Conservation (phyloP, 1,140 invertebrate species). For the Diprion similis region DNA sequence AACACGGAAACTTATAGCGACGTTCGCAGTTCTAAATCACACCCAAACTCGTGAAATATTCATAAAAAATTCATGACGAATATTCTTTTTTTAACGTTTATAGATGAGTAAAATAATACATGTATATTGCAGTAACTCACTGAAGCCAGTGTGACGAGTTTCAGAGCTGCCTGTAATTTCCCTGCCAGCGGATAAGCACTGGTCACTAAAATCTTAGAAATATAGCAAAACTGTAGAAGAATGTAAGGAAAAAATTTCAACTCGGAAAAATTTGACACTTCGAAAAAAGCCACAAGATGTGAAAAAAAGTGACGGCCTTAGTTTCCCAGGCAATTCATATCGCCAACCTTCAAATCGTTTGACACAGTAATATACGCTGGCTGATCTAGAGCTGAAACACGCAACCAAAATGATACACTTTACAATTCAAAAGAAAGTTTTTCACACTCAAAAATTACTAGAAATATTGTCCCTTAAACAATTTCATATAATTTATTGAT, state of each 20-base stretch:
- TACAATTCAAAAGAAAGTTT: no score
- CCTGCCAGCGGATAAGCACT: not conserved
- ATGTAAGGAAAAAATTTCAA: not conserved
- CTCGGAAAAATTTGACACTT: not conserved
- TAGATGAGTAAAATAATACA: no score
- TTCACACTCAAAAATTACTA: not conserved
- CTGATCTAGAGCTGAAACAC: no score
- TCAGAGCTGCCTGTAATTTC: not conserved
- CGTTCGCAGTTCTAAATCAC: not conserved
- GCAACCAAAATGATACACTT: no score
- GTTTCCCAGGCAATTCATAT: not conserved
- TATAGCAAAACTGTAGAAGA: not conserved
- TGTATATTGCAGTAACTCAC: not conserved
- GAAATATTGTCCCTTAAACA: constrained; percentile 45
- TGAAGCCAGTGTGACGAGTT: not conserved
- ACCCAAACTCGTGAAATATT: not conserved
- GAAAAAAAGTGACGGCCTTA: not conserved
- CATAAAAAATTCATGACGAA: not conserved
- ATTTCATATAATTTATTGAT: constrained; percentile 53
- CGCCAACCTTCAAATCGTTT: no score
- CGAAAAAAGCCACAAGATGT: not conserved
- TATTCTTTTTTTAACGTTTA: not conserved
- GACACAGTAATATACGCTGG: no score
- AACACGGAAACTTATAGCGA: not conserved
- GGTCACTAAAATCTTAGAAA: not conserved